Evolutionary conservation across 2,888 invertebrate genomes (phyloP), one percentile per base, ranked within the genome.

Genomic region (Steinernema carpocapsae): DNA sequence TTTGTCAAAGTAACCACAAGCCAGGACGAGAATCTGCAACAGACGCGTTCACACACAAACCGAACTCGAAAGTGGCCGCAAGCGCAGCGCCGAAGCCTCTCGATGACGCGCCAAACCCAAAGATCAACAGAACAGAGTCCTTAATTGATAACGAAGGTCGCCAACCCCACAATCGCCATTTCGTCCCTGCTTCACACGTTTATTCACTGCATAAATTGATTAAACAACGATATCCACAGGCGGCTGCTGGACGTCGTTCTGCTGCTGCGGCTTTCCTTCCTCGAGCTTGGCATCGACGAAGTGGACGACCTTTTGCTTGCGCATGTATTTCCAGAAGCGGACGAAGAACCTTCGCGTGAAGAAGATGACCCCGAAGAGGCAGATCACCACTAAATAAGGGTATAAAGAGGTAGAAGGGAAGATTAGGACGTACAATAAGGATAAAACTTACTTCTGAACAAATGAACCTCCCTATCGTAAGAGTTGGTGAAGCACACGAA

Each of bases 301-400:
- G 52, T 71, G 74, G 32, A 74, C 52, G 29, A 45, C 71, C 26
- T 52, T 29, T 51, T 74, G 74, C 74, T 74, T 74, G 2, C 74
- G 74, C 26, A 74, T 26, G 43, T 74, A 74, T 24, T 29, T n/a
- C 37, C 19, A 70, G 19, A 74, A 51, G 10, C 52, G 71, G 10
- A 12, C 10, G 19, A 52, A 10, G 37, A 72, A 6, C 24, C 43
- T 56, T 32, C 26, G 19, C 17, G n/a, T n/a, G 24, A 4, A n/a
- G 29, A 73, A 12, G 3, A 74, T 48, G 7, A 7, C 6, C 6
- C 24, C 12, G 22, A 74, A 10, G 37, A 74, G 22, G 6, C 46
- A 1, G 10, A 71, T 29, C 14, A 72, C 37, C 3, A 74, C 74
- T 74, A 19, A 74, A 74, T 45, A 45, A 1, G 45, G 17, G 24